Percentiles rank a stretch among this genome's conserved stretches.
Evolutionary conservation across 2,113 vertebrate species (phyloP).

Genomic region (Sphaerodactylus townsendi): DNA sequence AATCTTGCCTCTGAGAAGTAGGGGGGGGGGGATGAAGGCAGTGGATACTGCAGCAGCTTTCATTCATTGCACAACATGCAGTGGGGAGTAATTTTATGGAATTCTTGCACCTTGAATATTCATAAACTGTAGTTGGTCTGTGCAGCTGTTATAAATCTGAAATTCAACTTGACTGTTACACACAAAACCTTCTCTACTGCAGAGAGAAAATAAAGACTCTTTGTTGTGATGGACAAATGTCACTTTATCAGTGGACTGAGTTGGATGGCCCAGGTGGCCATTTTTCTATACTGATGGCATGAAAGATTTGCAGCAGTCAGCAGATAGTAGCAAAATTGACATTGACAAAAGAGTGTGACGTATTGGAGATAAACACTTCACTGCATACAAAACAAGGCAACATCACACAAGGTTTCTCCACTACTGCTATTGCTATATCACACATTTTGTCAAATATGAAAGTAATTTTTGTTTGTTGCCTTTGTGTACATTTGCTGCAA

Average conservation of each 20-base stretch:
- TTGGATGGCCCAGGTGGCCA: not conserved
- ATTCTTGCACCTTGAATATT: slow-evolving; percentile 11
- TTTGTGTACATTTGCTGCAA: not conserved
- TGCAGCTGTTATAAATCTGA: not conserved
- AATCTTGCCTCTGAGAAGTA: slow-evolving; percentile 16
- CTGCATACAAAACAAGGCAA: not conserved
- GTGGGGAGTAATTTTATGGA: not conserved
- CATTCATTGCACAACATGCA: not conserved
- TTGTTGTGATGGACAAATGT: not conserved
- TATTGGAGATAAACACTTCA: not conserved
- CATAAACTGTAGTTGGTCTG: not conserved
- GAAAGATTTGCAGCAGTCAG: not conserved
- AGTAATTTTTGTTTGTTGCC: not conserved
- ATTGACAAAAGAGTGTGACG: not conserved
- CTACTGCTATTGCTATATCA: too few species aligned
- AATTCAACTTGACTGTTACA: not conserved
- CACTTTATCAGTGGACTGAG: not conserved
- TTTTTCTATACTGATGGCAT: not conserved
- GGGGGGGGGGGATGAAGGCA: slow-evolving; percentile 5
- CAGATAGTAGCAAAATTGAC: not conserved
- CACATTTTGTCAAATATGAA: not conserved
- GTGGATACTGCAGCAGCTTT: not conserved
- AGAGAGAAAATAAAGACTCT: not conserved
- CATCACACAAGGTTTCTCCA: not conserved
- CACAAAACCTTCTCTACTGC: not conserved